These are phyloP conservation scores for Amphimallon solstitiale DNA, from an alignment of 2,888 invertebrate species.

Conservation along the genomic window DNA sequence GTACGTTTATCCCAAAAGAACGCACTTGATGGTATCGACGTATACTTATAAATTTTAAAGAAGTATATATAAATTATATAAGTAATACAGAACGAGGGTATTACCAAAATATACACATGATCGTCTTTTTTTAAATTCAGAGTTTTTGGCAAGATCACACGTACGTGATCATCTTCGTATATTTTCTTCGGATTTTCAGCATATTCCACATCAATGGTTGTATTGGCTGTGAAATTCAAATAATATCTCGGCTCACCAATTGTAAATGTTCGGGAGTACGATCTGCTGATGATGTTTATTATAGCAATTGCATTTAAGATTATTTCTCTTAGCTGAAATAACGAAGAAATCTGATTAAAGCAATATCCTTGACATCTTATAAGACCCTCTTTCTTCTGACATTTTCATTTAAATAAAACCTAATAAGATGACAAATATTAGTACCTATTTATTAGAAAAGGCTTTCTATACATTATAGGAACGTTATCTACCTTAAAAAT, in stretches of 20 bases:
- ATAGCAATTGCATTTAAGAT: slow-evolving; percentile 9
- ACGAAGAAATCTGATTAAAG: too few species aligned
- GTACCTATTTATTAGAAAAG: too few species aligned
- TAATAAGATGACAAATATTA: too few species aligned
- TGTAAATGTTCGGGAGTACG: background rate
- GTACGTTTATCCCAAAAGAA: too few species aligned
- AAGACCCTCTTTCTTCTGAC: too few species aligned
- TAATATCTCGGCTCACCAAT: background rate
- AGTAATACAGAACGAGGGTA: too few species aligned
- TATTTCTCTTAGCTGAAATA: slow-evolving; percentile 18
- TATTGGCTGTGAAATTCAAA: background rate
- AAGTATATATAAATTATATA: background rate
- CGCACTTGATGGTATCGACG: background rate
- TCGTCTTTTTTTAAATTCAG: slow-evolving; percentile 10
- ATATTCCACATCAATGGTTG: background rate
- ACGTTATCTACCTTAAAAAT: too few species aligned
- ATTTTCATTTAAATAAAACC: too few species aligned
- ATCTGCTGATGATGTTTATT: background rate
- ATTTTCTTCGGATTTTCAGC: background rate
- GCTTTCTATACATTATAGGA: too few species aligned
- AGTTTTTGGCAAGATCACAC: slow-evolving; percentile 4
- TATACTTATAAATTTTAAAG: slow-evolving; percentile 19
- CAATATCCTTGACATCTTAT: too few species aligned
- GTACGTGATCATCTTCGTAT: background rate
- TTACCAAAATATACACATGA: slow-evolving; percentile 9